Evolutionary conservation across 1,140 invertebrate species (phyloP).

Genomic region (Drosophila chauvacae): DNA sequence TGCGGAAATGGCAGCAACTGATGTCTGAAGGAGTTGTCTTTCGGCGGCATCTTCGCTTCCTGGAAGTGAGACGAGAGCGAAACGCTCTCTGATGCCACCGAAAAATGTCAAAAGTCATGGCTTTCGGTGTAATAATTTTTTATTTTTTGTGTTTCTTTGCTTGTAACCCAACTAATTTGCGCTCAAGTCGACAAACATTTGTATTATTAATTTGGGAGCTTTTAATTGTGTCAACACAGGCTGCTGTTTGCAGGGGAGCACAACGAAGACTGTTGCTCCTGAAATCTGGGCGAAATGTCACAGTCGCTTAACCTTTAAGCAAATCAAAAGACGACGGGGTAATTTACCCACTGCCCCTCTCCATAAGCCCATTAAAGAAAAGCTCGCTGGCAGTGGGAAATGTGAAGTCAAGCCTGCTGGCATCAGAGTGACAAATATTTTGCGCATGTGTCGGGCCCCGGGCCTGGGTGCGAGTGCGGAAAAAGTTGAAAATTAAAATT

Average conservation of each 20-base stretch:
- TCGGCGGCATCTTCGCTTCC: conserved; percentile 30
- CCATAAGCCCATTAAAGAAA: no score
- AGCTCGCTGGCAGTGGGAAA: neutral
- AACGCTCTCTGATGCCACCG: neutral
- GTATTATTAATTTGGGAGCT: conserved; percentile 37
- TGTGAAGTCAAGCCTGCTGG: conserved; percentile 30
- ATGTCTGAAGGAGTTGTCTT: conserved; percentile 63
- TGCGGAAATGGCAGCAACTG: conserved; percentile 66
- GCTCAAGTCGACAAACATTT: conserved; percentile 43
- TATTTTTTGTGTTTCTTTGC: neutral
- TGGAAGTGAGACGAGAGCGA: conserved; percentile 27
- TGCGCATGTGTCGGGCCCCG: conserved; percentile 56
- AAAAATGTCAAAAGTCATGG: conserved; percentile 46
- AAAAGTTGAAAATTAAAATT: conserved; percentile 67
- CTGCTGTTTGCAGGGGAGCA: conserved; percentile 5
- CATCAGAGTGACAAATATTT: conserved; percentile 59
- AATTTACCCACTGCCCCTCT: conserved; percentile 33
- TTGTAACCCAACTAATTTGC: conserved; percentile 33
- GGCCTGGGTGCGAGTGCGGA: conserved; percentile 12
- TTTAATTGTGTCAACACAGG: conserved; percentile 48
- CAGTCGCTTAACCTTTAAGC: conserved; percentile 75
- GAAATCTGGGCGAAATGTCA: conserved; percentile 53
- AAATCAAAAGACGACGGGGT: conserved; percentile 65
- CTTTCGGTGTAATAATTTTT: conserved; percentile 7
- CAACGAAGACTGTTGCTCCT: conserved; percentile 22